phyloP scores from a whole-genome alignment of 2,797 vertebrate genomes.

The Siniperca undulata region DNA sequence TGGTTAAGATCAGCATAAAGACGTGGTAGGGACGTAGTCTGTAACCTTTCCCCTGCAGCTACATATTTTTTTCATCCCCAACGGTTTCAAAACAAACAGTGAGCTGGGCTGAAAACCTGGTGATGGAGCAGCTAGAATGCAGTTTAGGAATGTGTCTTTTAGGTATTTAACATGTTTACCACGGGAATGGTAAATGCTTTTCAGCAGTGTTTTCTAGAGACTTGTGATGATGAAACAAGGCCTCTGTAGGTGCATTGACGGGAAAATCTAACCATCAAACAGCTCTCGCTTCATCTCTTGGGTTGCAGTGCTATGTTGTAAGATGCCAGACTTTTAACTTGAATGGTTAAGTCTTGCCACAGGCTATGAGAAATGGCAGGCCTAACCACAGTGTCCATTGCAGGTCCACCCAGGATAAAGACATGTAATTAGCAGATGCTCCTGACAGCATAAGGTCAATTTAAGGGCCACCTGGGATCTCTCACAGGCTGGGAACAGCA shows the following conservation, averaged over 20 bases:
- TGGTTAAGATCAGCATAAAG: conserved; percentile 14
- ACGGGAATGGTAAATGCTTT: background rate
- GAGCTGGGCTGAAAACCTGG: background rate
- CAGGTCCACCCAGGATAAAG: conserved; percentile 60
- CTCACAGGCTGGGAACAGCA: conserved; percentile 40
- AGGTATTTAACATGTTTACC: conserved; percentile 3
- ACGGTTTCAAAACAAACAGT: background rate
- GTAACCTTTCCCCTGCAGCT: conserved; percentile 19
- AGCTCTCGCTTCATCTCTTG: background rate
- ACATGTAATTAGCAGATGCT: conserved; percentile 64
- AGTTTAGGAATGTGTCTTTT: background rate
- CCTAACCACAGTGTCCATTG: conserved; percentile 46
- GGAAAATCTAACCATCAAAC: conserved; percentile 6
- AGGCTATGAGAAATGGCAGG: conserved; percentile 48
- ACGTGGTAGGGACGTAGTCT: background rate
- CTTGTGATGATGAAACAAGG: conserved; percentile 4
- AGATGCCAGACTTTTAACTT: background rate
- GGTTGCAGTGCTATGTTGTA: background rate
- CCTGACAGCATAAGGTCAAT: conserved; percentile 57
- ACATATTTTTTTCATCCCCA: conserved; percentile 9
- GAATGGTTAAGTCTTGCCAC: conserved; percentile 26
- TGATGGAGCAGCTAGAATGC: background rate
- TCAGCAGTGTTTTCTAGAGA: conserved; percentile 6
- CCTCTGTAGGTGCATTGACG: background rate
- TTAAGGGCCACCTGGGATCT: conserved; percentile 63